Evolutionary conservation across 1,140 invertebrate species (phyloP), one percentile per base, ranked within the genome.

Genomic region (Platorchestia sp.): DNA sequence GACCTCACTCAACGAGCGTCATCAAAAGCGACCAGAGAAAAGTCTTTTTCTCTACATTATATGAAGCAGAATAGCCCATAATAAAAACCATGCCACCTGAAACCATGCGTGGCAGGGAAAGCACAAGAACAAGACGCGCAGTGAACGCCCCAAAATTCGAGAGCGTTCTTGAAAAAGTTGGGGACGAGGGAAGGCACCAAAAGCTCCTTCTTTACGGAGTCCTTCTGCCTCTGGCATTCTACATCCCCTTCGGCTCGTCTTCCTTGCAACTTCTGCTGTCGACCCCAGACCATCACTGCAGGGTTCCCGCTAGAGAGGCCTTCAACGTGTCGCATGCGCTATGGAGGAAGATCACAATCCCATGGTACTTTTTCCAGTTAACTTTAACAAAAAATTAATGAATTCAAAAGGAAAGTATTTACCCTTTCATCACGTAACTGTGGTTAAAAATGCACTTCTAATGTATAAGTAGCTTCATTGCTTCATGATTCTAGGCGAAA

Each of bases 261-360:
- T 93, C 91, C 10, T 45, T 93, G 41, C 95, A 75, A n/a, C 95
- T 95, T 14, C 95, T 97, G 22, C 97, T 97, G 97, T 97, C 97
- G 75, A 96, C 91, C 43, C 91, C 91, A 96, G 16, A 95, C 97
- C 6, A 97, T 97, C 22, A 96, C 97, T 96, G 95, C 96, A 7
- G 87, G 87, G 96, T 96, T 53, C 91, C 91, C 43, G 91, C 43
- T 40, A 44, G 91, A 45, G 91, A 93, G 91, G 43, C 53, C 95
- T 95, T 44, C 47, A 59, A 45, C n/a, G 96, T 95, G 47, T 91
- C 95, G 40, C 93, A 90, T 10, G 90, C 95, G 22, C 95, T 97
- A 16, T 98, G 97, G 97, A 97, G 97, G 89, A 96, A 97, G 7
- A 95, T 97, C 6, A 97, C 97, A 16, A 96, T 97, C 96, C 96